These are phyloP conservation scores for Minunthozetes semirufus DNA, from an alignment of 2,888 invertebrate genomes.

Conservation along the genomic window DNA sequence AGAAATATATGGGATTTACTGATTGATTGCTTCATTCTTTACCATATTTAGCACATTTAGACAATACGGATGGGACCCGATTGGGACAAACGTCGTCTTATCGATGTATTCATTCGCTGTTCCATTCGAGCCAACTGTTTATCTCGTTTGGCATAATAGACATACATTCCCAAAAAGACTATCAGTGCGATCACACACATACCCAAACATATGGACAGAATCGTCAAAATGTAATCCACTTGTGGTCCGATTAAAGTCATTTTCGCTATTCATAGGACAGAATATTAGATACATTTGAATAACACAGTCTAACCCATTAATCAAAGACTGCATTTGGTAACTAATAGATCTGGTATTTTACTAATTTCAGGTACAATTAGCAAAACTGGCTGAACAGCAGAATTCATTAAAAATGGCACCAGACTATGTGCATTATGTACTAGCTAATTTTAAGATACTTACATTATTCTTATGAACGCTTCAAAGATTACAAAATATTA, in stretches of 20 bases:
- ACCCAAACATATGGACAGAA: background rate
- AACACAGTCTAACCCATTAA: no score
- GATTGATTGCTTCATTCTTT: background rate
- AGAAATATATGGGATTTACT: background rate
- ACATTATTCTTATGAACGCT: no score
- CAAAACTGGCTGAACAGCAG: no score
- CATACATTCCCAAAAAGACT: constrained; percentile 22
- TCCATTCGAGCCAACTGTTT: background rate
- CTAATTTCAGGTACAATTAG: no score
- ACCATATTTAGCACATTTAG: background rate
- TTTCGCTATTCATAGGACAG: background rate
- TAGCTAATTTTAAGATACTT: no score
- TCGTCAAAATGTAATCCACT: constrained; percentile 6
- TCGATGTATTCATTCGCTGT: constrained; percentile 1
- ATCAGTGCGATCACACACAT: constrained; percentile 7
- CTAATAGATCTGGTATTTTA: no score
- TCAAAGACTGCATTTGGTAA: no score
- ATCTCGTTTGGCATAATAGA: constrained; percentile 20
- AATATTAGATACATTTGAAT: no score
- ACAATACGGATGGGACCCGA: background rate
- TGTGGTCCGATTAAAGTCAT: background rate
- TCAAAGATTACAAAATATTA: no score
- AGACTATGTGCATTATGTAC: no score
- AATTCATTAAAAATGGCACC: no score
- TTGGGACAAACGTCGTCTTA: background rate